Base-by-base conservation (phyloP, 2,888 invertebrate species). In the Phaonia tiefii region DNA sequence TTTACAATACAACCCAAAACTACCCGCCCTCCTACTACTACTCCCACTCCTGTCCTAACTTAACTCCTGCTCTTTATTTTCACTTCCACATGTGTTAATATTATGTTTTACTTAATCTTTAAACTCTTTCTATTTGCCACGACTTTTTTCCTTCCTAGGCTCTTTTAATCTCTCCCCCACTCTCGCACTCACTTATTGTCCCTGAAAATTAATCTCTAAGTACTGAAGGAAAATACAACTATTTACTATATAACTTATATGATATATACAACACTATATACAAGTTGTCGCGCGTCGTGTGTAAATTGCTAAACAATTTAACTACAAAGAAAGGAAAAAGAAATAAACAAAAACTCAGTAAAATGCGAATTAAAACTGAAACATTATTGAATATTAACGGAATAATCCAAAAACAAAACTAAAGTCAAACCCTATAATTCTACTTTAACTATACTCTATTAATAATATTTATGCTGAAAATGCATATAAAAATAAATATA, bases 401-500 rank as follows among this genome's bases (percentile, higher is more conserved):
- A 74, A 49, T 75, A 81, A 81, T 72, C 75, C 56, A 78, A 77
- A 63, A 63, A 63, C 31, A 77, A 80, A 75, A 71, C 67, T 60
- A 75, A 78, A 81, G 81, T 81, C 78, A 81, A 81, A 75, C 54
- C 74, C 60, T 69, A 56, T 56, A 63, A 69, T 69, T 75, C 78
- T 81, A 75, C 70, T 78, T 75, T 78, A 78, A 75, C 56, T 78
- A 72, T 78, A 75, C 60, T 77, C 77, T 72, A 78, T 65, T 81
- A 78, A 71, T 31, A 31, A 31, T 31, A 31, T 65, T 81, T 78
- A 81, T 81, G 81, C 81, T 75, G 78, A 63, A 75, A 81, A 81
- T 78, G 81, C 81, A 81, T 81, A 81, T 81, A 81, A 81, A 81
- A 66, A 79, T 49, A 66, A 42, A 75, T 26, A 60, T 63, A 39